These are phyloP conservation scores for Erebia epiphron DNA, from an alignment of 2,888 invertebrate genomes.

Conservation along the genomic window DNA sequence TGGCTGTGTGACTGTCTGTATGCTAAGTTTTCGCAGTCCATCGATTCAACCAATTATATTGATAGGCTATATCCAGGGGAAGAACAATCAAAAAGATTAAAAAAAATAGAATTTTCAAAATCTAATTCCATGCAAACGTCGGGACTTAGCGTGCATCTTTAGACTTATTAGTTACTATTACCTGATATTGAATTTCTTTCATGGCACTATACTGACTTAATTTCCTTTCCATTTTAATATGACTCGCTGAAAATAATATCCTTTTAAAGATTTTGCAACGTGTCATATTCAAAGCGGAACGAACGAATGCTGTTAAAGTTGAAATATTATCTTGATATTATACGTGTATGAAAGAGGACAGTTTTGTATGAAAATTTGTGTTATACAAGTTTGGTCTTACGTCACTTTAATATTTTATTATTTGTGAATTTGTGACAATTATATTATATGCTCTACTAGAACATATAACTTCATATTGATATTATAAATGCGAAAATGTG, in stretches of 20 bases:
- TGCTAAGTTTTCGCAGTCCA: no score
- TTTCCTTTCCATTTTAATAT: slow-evolving; percentile 42
- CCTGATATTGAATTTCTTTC: neutral
- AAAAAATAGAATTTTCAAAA: no score
- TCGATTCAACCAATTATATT: no score
- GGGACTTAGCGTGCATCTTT: neutral
- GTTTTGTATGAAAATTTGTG: slow-evolving; percentile 28
- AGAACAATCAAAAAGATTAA: no score
- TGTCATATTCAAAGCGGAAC: slow-evolving; percentile 39
- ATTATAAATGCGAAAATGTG: no score
- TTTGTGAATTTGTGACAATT: no score
- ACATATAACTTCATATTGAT: no score
- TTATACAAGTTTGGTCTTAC: slow-evolving; percentile 12
- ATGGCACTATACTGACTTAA: slow-evolving; percentile 26
- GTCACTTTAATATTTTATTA: neutral
- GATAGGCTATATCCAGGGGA: no score
- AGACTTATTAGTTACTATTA: no score
- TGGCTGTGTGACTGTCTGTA: no score
- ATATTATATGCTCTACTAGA: no score
- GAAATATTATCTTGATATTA: slow-evolving; percentile 38
- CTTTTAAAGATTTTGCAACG: slow-evolving; percentile 41
- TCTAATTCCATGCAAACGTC: no score
- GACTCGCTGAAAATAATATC: slow-evolving; percentile 36
- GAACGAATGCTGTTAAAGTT: slow-evolving; percentile 32
- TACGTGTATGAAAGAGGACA: slow-evolving; percentile 27